These are phyloP conservation scores for Ceratina japonica DNA, from an alignment of 1,140 invertebrate species.

Conservation along the genomic window DNA sequence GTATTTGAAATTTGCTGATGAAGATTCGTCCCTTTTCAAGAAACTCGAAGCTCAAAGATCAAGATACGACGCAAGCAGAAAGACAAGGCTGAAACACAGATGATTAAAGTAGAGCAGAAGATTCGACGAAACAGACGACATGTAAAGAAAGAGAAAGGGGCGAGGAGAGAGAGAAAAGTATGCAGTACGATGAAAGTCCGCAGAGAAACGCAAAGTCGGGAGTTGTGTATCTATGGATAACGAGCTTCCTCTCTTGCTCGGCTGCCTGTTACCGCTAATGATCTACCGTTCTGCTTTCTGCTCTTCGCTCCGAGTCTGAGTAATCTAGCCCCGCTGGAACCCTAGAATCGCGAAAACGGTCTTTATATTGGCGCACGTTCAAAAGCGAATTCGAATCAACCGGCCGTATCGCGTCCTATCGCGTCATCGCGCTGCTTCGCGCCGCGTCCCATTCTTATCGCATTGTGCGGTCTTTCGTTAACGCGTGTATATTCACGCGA, in stretches of 20 bases:
- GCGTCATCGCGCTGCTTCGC: neutral
- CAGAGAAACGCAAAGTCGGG: slow-evolving; percentile 51
- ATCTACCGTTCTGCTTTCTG: slow-evolving; percentile 75
- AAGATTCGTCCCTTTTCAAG: too few species aligned
- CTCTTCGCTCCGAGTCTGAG: slow-evolving; percentile 34
- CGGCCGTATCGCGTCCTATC: neutral
- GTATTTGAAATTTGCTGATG: too few species aligned
- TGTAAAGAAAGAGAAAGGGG: slow-evolving; percentile 60
- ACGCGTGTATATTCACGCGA: slow-evolving; percentile 4
- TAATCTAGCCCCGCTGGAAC: slow-evolving; percentile 31
- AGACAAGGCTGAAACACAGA: too few species aligned
- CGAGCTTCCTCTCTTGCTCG: slow-evolving; percentile 75
- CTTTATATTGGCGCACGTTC: slow-evolving; percentile 48
- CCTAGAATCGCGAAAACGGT: slow-evolving; percentile 3
- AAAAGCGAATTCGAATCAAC: slow-evolving; percentile 46
- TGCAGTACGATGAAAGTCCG: slow-evolving; percentile 49
- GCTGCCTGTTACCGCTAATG: slow-evolving; percentile 76
- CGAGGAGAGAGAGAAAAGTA: slow-evolving; percentile 20
- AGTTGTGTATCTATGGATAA: slow-evolving; percentile 76
- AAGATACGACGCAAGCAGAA: too few species aligned
- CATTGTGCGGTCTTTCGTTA: slow-evolving; percentile 6
- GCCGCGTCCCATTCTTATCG: neutral
- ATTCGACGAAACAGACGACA: too few species aligned
- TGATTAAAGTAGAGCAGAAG: too few species aligned
- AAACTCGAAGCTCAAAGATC: too few species aligned